Base-by-base conservation (phyloP, 2,888 invertebrate genomes). In the Tetranychus truncatus region DNA sequence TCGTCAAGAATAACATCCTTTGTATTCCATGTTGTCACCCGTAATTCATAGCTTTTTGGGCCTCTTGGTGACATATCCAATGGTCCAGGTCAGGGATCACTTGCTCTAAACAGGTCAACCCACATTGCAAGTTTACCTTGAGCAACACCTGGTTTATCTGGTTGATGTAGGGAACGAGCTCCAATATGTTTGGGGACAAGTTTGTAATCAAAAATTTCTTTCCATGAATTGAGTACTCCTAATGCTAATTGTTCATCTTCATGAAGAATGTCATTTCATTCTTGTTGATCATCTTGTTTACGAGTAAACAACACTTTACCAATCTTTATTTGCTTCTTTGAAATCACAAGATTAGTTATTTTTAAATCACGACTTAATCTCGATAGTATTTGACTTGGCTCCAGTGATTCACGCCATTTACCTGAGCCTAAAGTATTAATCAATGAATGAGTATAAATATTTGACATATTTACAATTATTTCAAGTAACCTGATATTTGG, bases 81-180 rank as follows among this genome's bases (percentile, higher is more conserved):
- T 20, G 88, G 86, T 15, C 81, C 81, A 1, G 91, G 91, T 18
- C 89, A 84, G 7, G 90, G 86, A n/a, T 82, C 78, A 21, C 85
- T 84, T 91, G 92, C 92, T 0, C 93, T 92, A 81, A 93, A 94
- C 91, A 94, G 91, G 81, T 94, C 94, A 1, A 94, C 90, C 92
- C 92, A 94, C 91, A 94, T 90, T 83, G 93, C 91, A 21, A 94
- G 81, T 81, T 92, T 91, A 0, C 94, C 94, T 86, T 93, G 79
- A 72, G 78, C 77, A 65, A 79, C 78, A 15, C 92, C 92, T 0
- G 90, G 90, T 80, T 88, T 88, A 78, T 89, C 89, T 0, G 92
- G 89, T 83, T 91, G 91, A 81, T 89, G 92, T 0, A 95, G 84
- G 0, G 92, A 88, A 55, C 95, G 85, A 0, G 91, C 91, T 83